Percentiles rank a stretch among this genome's conserved stretches.
Conservation (phyloP, 2,797 vertebrate species). For the Girardinus metallicus region DNA sequence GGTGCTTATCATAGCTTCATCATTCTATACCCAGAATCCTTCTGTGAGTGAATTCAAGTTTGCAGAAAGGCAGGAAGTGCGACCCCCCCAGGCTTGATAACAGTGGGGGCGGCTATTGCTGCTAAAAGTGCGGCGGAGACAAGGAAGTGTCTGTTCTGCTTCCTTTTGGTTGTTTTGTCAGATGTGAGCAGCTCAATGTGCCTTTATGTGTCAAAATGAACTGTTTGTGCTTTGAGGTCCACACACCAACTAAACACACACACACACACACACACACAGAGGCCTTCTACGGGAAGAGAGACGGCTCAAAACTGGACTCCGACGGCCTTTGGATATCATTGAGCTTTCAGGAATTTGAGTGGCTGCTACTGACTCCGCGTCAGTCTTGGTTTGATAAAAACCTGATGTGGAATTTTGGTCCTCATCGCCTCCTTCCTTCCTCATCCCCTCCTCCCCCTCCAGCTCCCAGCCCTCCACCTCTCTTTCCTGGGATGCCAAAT, state of each 20-base stretch:
- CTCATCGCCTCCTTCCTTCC: slow-evolving; percentile 44
- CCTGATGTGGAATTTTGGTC: slow-evolving; percentile 74
- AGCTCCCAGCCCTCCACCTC: slow-evolving; percentile 20
- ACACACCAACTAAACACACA: slow-evolving; percentile 10
- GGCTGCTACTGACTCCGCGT: slow-evolving; percentile 50
- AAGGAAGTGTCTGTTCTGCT: slow-evolving; percentile 67
- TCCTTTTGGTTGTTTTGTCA: slow-evolving; percentile 76
- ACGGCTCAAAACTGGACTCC: background rate
- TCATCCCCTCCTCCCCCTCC: slow-evolving; percentile 42
- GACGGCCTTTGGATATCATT: background rate
- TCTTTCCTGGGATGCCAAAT: slow-evolving; percentile 62
- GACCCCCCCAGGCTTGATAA: slow-evolving; percentile 68
- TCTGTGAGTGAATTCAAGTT: slow-evolving; percentile 11
- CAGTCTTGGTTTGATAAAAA: slow-evolving; percentile 70
- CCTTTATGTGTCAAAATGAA: slow-evolving; percentile 67
- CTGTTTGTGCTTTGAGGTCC: slow-evolving; percentile 52
- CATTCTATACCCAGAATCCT: slow-evolving; percentile 54
- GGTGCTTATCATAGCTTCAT: background rate
- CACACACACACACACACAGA: slow-evolving; percentile 37
- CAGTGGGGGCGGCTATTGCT: slow-evolving; percentile 65
- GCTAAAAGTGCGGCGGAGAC: slow-evolving; percentile 51
- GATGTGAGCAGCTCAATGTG: slow-evolving; percentile 66
- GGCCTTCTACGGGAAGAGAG: background rate
- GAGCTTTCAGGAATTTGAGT: slow-evolving; percentile 22
- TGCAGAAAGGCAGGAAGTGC: slow-evolving; percentile 72